phyloP scores from a whole-genome alignment of 2,797 vertebrate genomes.

The Gephyroberyx darwinii region DNA sequence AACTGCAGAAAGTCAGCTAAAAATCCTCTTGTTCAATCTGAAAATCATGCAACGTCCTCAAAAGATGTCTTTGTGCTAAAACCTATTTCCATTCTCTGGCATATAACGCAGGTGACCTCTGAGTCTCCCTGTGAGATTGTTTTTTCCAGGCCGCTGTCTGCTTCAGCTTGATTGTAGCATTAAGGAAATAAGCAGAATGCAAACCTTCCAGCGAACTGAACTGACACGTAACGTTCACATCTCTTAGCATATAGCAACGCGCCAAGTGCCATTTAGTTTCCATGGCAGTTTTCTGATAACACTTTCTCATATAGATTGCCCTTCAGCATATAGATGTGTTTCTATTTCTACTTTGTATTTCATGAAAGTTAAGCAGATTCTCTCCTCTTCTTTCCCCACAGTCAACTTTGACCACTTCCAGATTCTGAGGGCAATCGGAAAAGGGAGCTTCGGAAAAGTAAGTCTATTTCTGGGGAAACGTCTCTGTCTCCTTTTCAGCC shows the following conservation, averaged over 20 bases:
- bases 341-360: conserved; percentile 4
- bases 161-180: conserved; percentile 31
- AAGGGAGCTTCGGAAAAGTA: conserved; percentile 98
- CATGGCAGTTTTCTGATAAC: neutral
- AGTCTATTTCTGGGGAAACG: conserved; percentile 49
- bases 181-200: conserved; percentile 38
- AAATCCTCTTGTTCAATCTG: conserved; percentile 25
- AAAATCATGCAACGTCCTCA: conserved; percentile 19
- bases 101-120: conserved; percentile 34
- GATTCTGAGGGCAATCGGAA: conserved; percentile 96
- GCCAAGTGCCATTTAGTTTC: conserved; percentile 4
- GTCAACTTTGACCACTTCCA: conserved; percentile 98
- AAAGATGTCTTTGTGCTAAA: conserved; percentile 25
- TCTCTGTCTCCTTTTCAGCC: neutral
- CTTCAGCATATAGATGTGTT: neutral
- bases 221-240: conserved; percentile 3
- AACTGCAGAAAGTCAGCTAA: conserved; percentile 7
- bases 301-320: neutral
- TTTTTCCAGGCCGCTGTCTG: conserved; percentile 35
- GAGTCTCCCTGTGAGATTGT: conserved; percentile 14
- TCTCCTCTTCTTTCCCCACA: conserved; percentile 73
- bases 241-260: conserved; percentile 19
- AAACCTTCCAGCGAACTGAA: conserved; percentile 25
- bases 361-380: neutral
- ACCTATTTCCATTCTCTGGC: conserved; percentile 29